Base-by-base conservation (phyloP, 2,113 vertebrate genomes). In the Apus apus region DNA sequence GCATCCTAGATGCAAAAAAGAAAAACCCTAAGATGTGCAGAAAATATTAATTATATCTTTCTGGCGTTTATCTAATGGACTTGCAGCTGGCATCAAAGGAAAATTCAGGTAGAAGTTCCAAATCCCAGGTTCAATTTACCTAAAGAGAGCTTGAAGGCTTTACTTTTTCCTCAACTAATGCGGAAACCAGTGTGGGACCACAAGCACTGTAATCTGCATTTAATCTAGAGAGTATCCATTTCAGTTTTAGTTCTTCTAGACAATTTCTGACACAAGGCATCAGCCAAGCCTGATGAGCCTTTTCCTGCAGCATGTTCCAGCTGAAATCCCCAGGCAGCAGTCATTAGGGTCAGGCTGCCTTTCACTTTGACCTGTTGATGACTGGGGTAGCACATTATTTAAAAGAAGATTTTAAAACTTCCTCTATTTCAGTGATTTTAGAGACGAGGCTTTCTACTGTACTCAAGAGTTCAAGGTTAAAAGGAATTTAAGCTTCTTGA, bases 401-500 rank as follows among this genome's bases (percentile, higher is more conserved):
- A 82, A 82, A 29, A 68, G 32, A 27, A 61, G 51, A 48, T 29
- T 32, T 25, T 48, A 64, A 87, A 89, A 66, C 50, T 48, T 83
- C 11, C 2, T 10, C 6, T 60, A 50, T 81, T 72, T 64, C 65
- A 45, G 40, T 65, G 74, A 57, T 91, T 82, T 92, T 87, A 70
- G 32, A 45, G 50, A 50, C 79, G 32, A 43, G 87, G n/a, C 74
- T 94, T 89, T 85, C 53, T 53, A 19, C 20, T 82, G 30, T 60
- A 58, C 66, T 85, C 23, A 27, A 13, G 36, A 85, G 50, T n/a
- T 32, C 54, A 40, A 79, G 58, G 54, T 83, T 70, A 61, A 85
- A 40, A 75, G 64, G 51, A 88, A 90, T 88, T 89, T 83, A 90
- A 90, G 72, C 64, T 73, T 86, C 60, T 66, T 65, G 46, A 86